Conservation (phyloP, 2,113 vertebrate genomes). For the Mesocricetus auratus region DNA sequence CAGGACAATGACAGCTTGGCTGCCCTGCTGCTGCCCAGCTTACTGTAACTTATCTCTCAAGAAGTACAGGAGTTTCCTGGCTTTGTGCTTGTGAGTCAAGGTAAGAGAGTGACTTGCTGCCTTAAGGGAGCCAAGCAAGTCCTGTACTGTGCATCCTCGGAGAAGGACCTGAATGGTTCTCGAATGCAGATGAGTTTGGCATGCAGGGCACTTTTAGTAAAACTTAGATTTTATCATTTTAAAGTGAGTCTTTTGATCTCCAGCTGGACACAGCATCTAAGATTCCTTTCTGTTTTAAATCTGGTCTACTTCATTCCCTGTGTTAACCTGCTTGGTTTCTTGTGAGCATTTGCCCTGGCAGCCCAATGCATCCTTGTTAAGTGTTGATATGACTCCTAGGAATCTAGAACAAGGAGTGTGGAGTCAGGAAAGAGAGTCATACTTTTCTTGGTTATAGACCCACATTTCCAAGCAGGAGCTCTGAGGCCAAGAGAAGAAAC, state of each 20-base stretch:
- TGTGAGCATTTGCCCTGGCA: not conserved
- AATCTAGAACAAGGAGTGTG: not conserved
- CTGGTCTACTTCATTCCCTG: not conserved
- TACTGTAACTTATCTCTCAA: slow-evolving; percentile 50
- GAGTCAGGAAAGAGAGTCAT: not conserved
- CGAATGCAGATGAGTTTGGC: not conserved
- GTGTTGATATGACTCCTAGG: not conserved
- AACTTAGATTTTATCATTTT: not conserved
- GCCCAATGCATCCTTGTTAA: not conserved
- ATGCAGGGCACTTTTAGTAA: not conserved
- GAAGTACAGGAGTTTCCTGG: slow-evolving; percentile 68
- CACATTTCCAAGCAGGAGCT: not conserved
- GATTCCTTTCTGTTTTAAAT: not conserved
- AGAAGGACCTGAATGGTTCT: not conserved
- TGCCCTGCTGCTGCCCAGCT: slow-evolving; percentile 53
- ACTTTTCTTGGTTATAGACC: not conserved
- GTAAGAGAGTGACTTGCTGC: not conserved
- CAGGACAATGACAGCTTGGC: slow-evolving; percentile 82
- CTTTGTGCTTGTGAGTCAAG: not conserved
- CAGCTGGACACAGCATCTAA: not conserved
- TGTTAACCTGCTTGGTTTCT: not conserved
- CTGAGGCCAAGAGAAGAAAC: not conserved
- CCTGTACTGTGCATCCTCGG: not conserved
- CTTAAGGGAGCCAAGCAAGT: not conserved
- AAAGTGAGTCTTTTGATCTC: accelerated